A percentile compares a stretch with the other conserved stretches of the same genome.
Conservation (phyloP, 2,797 vertebrate species). For the Pseudopleuronectes americanus region DNA sequence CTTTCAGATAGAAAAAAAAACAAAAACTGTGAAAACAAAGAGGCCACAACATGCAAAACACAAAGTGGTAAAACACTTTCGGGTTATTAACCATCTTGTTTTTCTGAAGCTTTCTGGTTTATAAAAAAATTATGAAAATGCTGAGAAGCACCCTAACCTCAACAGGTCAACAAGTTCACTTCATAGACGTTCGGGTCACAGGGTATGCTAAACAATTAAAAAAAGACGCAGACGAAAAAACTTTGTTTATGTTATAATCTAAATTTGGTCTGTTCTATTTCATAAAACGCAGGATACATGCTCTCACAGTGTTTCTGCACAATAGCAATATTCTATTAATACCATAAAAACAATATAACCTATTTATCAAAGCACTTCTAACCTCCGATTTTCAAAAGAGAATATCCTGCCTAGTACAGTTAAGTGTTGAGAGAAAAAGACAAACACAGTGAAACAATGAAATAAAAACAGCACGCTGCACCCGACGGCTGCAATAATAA, state of each 20-base stretch:
- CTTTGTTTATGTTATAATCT: conserved; percentile 17
- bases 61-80: background rate
- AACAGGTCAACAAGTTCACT: background rate
- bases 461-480: conserved; percentile 65
- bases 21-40: no score
- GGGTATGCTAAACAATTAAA: background rate
- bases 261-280: conserved; percentile 41
- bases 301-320: conserved; percentile 50
- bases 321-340: conserved; percentile 72
- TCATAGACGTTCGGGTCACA: conserved; percentile 8
- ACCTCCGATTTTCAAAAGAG: conserved; percentile 54
- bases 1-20: no score
- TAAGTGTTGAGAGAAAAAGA: conserved; percentile 53
- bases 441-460: conserved; percentile 75
- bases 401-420: conserved; percentile 68
- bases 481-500: conserved; percentile 61
- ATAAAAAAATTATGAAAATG: background rate
- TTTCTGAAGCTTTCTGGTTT: background rate
- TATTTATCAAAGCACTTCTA: conserved; percentile 65
- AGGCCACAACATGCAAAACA: no score
- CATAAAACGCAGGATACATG: conserved; percentile 18
- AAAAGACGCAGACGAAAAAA: background rate
- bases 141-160: background rate
- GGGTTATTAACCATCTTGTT: background rate
- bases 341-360: conserved; percentile 63